Percentiles rank a stretch among this genome's conserved stretches.
These are phyloP conservation scores for Oscheius sp. DNA, from an alignment of 2,888 invertebrate genomes.

Conservation along the genomic window DNA sequence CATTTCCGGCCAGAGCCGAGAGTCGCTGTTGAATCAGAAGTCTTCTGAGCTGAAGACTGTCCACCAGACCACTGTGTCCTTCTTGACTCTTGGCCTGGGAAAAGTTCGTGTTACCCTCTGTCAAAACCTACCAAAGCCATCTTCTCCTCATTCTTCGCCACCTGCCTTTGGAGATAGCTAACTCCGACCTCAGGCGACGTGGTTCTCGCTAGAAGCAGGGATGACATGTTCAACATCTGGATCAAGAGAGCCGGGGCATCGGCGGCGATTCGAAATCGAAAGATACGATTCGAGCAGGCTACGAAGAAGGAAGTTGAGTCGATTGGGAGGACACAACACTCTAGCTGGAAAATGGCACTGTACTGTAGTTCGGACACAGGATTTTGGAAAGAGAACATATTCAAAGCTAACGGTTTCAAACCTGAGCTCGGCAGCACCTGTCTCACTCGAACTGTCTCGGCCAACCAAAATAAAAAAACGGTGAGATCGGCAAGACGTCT, in stretches of 20 bases:
- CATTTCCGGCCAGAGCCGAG: conserved; percentile 19
- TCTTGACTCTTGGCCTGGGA: conserved; percentile 30
- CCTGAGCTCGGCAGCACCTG: too few species aligned
- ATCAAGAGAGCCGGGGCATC: conserved; percentile 11
- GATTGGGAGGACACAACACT: conserved; percentile 17
- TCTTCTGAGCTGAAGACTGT: conserved; percentile 15
- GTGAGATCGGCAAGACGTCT: too few species aligned
- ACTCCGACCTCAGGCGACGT: conserved; percentile 49
- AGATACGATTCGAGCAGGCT: conserved; percentile 19
- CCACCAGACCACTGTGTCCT: neutral
- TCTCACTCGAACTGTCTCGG: too few species aligned
- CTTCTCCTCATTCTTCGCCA: conserved; percentile 51
- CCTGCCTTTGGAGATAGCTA: conserved; percentile 48
- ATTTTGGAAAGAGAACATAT: too few species aligned
- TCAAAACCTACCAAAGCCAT: conserved; percentile 39
- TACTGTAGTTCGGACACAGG: too few species aligned
- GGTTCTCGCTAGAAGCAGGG: conserved; percentile 53
- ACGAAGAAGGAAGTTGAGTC: conserved; percentile 23
- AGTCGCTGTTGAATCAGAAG: conserved; percentile 29
- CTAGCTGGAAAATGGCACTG: conserved; percentile 6
- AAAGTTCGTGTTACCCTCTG: neutral
- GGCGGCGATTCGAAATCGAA: conserved; percentile 21
- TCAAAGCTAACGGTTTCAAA: too few species aligned
- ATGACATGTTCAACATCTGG: conserved; percentile 50
- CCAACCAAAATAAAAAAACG: too few species aligned